These are phyloP conservation scores for Ifrita kowaldi DNA, from an alignment of 2,113 vertebrate genomes.

Conservation along the genomic window DNA sequence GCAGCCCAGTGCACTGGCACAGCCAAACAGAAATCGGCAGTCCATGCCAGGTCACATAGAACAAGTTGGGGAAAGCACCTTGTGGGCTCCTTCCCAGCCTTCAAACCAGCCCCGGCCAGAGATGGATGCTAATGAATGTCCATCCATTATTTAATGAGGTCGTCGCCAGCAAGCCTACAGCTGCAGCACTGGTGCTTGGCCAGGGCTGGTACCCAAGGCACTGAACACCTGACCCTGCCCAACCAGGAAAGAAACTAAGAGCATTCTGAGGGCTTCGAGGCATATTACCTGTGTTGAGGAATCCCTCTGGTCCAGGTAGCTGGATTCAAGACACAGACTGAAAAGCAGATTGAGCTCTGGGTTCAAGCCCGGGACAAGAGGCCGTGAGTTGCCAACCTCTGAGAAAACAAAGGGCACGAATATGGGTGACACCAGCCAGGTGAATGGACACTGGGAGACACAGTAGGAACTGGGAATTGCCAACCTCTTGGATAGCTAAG, in stretches of 20 bases:
- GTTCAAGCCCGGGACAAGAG: not conserved
- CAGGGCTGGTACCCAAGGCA: not conserved
- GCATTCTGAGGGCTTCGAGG: not conserved
- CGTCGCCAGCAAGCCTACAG: not conserved
- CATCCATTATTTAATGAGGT: conserved; percentile 38
- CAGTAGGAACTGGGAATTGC: not conserved
- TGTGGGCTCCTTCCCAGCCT: not conserved
- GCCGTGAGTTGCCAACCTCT: not conserved
- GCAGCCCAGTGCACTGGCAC: not conserved
- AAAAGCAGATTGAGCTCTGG: not conserved
- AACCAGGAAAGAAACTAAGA: not conserved
- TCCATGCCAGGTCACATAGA: rapidly evolving
- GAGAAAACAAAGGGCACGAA: not conserved
- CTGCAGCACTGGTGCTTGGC: not conserved
- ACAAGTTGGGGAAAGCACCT: not conserved
- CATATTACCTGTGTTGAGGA: not conserved
- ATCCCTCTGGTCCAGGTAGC: not conserved
- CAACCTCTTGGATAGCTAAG: not conserved
- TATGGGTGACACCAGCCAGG: not conserved
- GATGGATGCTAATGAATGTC: not conserved
- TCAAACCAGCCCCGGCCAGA: not conserved
- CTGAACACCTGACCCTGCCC: not conserved
- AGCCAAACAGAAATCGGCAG: not conserved
- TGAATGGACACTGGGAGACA: not conserved
- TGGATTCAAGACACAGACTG: not conserved